phyloP scores from a whole-genome alignment of 2,797 vertebrate genomes.

The Semaprochilodus insignis region DNA sequence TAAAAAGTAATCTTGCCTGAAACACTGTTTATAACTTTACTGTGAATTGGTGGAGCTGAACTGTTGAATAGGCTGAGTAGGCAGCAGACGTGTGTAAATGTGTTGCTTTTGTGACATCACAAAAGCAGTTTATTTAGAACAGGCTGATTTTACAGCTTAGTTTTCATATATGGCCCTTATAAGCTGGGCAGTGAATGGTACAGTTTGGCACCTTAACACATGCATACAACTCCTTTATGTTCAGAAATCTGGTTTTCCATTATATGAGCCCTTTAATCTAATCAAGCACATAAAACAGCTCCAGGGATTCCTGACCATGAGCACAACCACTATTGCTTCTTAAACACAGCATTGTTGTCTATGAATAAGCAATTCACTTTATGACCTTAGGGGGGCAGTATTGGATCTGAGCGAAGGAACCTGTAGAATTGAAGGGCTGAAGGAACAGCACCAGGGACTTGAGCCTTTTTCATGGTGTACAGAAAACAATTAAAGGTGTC shows the following conservation, averaged over 20 bases:
- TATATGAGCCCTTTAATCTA: neutral
- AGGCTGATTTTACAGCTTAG: no score
- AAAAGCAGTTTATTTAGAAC: no score
- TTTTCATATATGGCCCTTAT: no score
- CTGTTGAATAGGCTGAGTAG: no score
- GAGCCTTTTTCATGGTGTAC: neutral
- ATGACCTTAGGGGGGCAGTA: slow-evolving; percentile 75
- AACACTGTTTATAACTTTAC: no score
- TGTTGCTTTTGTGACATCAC: neutral
- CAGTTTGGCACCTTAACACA: no score
- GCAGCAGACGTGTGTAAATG: neutral
- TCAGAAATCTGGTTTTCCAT: no score
- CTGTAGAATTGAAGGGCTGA: neutral
- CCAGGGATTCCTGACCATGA: neutral
- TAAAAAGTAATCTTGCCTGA: no score
- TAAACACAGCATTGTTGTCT: neutral
- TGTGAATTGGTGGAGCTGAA: no score
- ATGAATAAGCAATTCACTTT: slow-evolving; percentile 55
- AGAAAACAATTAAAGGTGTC: neutral
- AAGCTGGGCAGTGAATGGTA: no score
- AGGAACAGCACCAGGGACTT: neutral
- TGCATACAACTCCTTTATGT: no score
- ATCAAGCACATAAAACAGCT: neutral
- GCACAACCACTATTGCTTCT: neutral
- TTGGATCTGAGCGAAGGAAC: slow-evolving; percentile 64